phyloP scores from a whole-genome alignment of 1,140 invertebrate species.

The Metaphire vulgaris region DNA sequence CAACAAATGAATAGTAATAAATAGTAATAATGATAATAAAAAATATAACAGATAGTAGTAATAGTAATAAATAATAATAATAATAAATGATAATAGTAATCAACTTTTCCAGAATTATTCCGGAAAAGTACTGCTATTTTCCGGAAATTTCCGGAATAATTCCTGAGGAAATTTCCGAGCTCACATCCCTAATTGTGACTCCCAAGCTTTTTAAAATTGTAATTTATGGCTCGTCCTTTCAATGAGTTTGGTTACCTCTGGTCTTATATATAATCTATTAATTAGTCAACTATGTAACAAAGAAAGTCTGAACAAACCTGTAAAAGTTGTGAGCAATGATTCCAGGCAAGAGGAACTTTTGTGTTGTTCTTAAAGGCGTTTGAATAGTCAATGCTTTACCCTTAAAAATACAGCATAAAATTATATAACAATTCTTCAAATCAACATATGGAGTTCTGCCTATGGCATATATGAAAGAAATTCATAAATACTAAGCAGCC shows the following conservation, averaged over 20 bases:
- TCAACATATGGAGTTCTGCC: background rate
- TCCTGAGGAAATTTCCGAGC: background rate
- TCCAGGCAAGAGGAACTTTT: background rate
- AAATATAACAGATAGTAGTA: too few relatives aligned
- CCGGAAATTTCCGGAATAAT: background rate
- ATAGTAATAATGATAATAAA: too few relatives aligned
- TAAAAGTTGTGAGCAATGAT: background rate
- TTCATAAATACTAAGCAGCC: background rate
- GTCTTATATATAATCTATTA: background rate
- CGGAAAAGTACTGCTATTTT: too few relatives aligned
- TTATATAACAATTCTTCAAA: background rate
- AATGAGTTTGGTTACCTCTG: too few relatives aligned
- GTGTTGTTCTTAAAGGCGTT: background rate
- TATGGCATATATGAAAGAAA: background rate
- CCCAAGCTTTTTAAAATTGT: too few relatives aligned
- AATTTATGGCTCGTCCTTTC: too few relatives aligned
- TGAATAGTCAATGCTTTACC: background rate
- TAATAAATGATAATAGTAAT: too few relatives aligned
- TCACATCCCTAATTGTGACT: too few relatives aligned
- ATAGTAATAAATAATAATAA: too few relatives aligned
- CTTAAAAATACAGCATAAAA: background rate
- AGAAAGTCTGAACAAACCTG: background rate
- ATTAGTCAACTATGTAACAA: background rate
- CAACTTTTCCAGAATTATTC: too few relatives aligned
- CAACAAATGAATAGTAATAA: too few relatives aligned